These are phyloP conservation scores for Lytechinus pictus DNA, from an alignment of 35 echinoderm and acorn worm species.

Conservation along the genomic window DNA sequence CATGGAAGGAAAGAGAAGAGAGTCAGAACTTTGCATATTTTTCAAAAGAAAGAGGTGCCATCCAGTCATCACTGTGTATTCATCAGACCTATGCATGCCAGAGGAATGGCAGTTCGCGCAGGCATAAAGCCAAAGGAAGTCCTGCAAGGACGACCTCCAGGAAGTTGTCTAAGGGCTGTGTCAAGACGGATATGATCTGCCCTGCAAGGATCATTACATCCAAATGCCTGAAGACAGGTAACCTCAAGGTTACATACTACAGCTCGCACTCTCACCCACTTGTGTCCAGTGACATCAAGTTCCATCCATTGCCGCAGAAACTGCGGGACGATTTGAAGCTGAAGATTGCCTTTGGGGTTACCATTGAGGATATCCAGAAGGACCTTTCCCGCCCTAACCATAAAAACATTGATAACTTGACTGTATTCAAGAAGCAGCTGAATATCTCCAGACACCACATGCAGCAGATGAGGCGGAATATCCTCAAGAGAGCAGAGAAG, in stretches of 20 bases:
- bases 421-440: constrained; percentile 46
- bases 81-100: constrained; percentile 51
- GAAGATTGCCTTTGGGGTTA: constrained; percentile 33
- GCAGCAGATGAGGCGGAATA: constrained; percentile 42
- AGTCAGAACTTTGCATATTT: constrained; percentile 46
- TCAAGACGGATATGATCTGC: constrained; percentile 39
- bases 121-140: constrained; percentile 47
- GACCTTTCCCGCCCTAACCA: constrained; percentile 33
- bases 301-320: constrained; percentile 40
- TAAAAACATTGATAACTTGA: constrained; percentile 28
- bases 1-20: constrained; percentile 45
- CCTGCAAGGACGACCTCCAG: constrained; percentile 38
- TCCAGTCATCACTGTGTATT: constrained; percentile 27
- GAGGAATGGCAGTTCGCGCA: constrained; percentile 46
- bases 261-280: constrained; percentile 42
- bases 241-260: constrained; percentile 35
- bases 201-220: constrained; percentile 44
- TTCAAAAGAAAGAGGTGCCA: constrained; percentile 44
- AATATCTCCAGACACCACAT: constrained; percentile 41
- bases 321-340: constrained; percentile 33
- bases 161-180: constrained; percentile 22
- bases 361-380: constrained; percentile 16
- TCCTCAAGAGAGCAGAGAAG: constrained; percentile 29
- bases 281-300: constrained; percentile 39
- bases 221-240: constrained; percentile 32